Evolutionary conservation across 92 coral and sea anemone genomes (phyloP).

Genomic region (Desmophyllum pertusum): DNA sequence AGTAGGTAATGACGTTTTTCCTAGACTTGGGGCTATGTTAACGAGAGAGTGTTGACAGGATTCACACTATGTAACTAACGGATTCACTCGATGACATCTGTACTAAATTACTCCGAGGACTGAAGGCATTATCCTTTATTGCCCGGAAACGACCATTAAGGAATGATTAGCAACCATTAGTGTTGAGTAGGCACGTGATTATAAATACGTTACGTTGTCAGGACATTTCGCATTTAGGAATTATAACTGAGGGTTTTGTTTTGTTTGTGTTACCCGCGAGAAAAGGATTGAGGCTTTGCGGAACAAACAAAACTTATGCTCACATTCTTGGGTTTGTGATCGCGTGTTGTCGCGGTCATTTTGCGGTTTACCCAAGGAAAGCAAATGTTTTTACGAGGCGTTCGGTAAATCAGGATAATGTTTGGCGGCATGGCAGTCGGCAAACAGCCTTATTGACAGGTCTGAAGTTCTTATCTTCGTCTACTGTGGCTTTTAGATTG

Average conservation of each 20-base stretch:
- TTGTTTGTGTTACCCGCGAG: neutral
- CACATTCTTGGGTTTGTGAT: neutral
- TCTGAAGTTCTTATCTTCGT: neutral
- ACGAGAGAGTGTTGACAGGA: slow-evolving; percentile 25
- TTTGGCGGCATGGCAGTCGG: slow-evolving; percentile 41
- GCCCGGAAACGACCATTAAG: slow-evolving; percentile 29
- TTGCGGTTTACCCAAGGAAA: slow-evolving; percentile 31
- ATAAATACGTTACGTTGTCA: neutral
- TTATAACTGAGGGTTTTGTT: too few relatives aligned
- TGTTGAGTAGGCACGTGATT: slow-evolving; percentile 1
- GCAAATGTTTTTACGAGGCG: slow-evolving; percentile 15
- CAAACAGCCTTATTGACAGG: slow-evolving; percentile 31
- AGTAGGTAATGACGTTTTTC: neutral
- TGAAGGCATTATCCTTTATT: neutral
- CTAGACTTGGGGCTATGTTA: neutral
- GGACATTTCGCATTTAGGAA: slow-evolving; percentile 1
- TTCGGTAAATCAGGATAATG: slow-evolving; percentile 11
- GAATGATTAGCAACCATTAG: slow-evolving; percentile 30
- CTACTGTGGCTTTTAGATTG: slow-evolving; percentile 8
- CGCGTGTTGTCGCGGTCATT: slow-evolving; percentile 16
- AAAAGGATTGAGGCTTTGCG: neutral
- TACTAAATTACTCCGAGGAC: neutral
- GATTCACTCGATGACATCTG: slow-evolving; percentile 25
- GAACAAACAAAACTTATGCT: neutral
- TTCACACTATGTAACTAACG: slow-evolving; percentile 3